Base-by-base conservation (phyloP, 2,888 invertebrate genomes). In the Nomada flava region DNA sequence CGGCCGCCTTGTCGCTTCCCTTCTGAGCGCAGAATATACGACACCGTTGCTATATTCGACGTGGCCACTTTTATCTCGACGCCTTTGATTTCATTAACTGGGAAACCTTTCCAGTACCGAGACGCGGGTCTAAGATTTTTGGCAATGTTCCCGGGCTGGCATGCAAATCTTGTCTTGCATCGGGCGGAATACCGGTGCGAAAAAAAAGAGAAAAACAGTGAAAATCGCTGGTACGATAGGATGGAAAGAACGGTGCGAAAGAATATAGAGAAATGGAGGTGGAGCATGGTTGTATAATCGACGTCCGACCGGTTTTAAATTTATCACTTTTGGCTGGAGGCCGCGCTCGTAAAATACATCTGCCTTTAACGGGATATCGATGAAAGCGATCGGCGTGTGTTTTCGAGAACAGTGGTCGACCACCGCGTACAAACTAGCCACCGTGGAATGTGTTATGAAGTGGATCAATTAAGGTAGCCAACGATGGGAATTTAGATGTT, bases 61-160 rank as follows among this genome's bases (percentile, higher is more conserved):
- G 44, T 65, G 50, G 65, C 57, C 60, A 67, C 80, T 85, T 81
- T 85, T 82, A 79, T 82, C 75, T 63, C 70, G 72, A 79, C 63
- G 71, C 63, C 83, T 86, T 79, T 82, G 78, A 86, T 87, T 87
- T 77, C 70, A 82, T 88, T 85, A 84, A 76, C 52, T 59, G 29
- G 15, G 18, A 11, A n/a, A 26, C 3, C 57, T 47, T 3, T 59
- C 1, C 3, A 18, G 11, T n/a, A 42, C n/a, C 20, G 11, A 26
- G 29, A 29, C 29, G 9, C 20, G 0, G 53, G 36, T 53, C 15
- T 15, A 9, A 7, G 5, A 20, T 29, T 20, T 20, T 42, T 3
- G n/a, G 15, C n/a, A 2, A 36, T 53, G 15, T 18, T 7, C 29
- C 50, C 23, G 15, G n/a, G 18, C n/a, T 10, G 4, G 13, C 42